Evolutionary conservation across 92 coral and sea anemone genomes (phyloP), one percentile per base, ranked within the genome.

Genomic region (Epizoanthus illoricatus): DNA sequence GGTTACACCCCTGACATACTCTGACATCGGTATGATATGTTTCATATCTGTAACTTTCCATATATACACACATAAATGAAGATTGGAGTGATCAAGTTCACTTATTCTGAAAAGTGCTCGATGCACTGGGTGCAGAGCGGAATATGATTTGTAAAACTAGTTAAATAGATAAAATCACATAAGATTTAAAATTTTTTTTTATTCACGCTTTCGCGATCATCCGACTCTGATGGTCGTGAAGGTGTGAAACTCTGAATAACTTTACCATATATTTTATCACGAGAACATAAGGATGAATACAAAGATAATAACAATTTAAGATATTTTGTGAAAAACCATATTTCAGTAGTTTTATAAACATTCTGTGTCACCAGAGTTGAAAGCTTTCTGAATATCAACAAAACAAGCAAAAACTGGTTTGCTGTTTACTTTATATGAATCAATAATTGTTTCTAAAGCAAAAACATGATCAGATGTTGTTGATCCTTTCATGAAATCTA

Each of bases 301-400:
- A 79, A 2, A 64, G 65, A 45, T 28, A 11, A 28, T 7, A 79
- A 43, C 33, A 79, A 41, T 17, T 59, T 54, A 9, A 23, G 17
- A 79, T 61, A 40, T 17, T 23, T 7, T 70, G 56, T 3, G 59
- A 68, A 15, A 89, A 81, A 5, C 83, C 66, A 39, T 69, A 65
- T 6, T 76, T 36, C 0, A 80, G 40, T 28, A 88, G 40, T 41
- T 81, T 66, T 21, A 63, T 67, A 45, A 85, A 58, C 23, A 85
- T 58, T 0, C 86, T 86, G 6, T 56, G 63, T 39, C 65, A 78
- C 92, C 70, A 41, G 92, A 89, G 70, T 89, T 89, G 75, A 85
- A 89, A 5, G 89, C 92, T 61, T 88, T 88, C 56, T 64, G 80
- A 69, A 88, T 73, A 71, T 88, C 89, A 15, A 88, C 67, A 72